Conservation (phyloP, 2,888 invertebrate species). For the Xylota sylvarum region DNA sequence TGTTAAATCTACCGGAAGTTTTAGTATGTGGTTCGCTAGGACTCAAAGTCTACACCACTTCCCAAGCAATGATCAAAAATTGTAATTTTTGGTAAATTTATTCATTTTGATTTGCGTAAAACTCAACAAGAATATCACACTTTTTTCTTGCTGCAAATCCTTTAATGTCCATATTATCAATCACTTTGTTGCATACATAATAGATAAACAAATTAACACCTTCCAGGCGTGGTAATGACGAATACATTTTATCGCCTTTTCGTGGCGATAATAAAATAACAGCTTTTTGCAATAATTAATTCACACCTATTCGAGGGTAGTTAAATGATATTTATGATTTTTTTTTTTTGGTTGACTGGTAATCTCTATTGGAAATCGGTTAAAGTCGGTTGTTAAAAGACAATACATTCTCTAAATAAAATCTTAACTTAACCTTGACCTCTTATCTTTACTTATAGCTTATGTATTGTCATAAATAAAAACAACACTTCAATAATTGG, state of each 20-base stretch:
- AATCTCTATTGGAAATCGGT: background rate
- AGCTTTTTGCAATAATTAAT: constrained; percentile 38
- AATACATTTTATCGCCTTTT: constrained; percentile 32
- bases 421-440: background rate
- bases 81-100: no score
- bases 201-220: constrained; percentile 49
- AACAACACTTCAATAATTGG: background rate
- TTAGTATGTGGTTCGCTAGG: no score
- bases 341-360: background rate
- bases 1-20: no score
- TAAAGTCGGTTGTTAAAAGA: no score
- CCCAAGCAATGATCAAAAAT: no score
- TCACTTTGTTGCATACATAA: constrained; percentile 28
- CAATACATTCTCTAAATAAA: no score
- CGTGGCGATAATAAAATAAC: constrained; percentile 37
- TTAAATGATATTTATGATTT: background rate
- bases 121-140: constrained; percentile 1
- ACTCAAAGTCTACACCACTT: no score
- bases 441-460: background rate
- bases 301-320: constrained; percentile 2
- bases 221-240: constrained; percentile 34
- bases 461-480: background rate
- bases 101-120: no score
- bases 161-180: constrained; percentile 28
- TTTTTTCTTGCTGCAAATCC: background rate